Conservation (phyloP, 2,797 vertebrate genomes). For the Octomys mimax region DNA sequence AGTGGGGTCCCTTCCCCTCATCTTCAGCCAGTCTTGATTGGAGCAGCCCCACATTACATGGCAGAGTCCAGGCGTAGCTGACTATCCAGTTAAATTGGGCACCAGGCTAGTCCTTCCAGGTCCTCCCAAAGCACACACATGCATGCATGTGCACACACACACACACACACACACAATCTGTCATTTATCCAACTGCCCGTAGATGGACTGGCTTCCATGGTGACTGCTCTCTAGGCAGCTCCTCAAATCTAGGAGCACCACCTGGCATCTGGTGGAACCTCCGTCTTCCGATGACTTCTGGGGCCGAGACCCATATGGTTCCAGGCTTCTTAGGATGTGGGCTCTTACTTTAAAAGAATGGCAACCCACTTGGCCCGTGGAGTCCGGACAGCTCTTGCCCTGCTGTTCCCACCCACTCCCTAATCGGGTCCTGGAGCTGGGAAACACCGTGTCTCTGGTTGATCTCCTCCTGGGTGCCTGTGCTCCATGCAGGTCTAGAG, state of each 20-base stretch:
- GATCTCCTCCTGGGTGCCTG: neutral
- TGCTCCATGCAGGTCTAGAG: neutral
- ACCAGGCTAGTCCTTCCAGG: neutral
- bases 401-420: neutral
- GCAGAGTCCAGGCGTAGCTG: neutral
- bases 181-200: neutral
- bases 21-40: neutral
- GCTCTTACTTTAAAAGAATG: neutral
- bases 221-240: neutral
- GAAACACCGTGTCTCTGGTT: rapidly evolving
- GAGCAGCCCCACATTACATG: no score
- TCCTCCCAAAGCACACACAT: neutral
- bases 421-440: neutral
- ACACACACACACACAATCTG: neutral
- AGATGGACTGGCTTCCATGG: neutral
- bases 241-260: neutral
- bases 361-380: neutral
- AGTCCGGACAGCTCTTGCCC: rapidly evolving
- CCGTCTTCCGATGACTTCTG: neutral
- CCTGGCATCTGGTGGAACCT: neutral
- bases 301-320: neutral
- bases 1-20: neutral
- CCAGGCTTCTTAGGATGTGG: neutral
- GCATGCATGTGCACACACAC: neutral
- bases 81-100: neutral